Evolutionary conservation across 2,888 invertebrate genomes (phyloP), one percentile per base, ranked within the genome.

Genomic region (Protophormia terraenovae): DNA sequence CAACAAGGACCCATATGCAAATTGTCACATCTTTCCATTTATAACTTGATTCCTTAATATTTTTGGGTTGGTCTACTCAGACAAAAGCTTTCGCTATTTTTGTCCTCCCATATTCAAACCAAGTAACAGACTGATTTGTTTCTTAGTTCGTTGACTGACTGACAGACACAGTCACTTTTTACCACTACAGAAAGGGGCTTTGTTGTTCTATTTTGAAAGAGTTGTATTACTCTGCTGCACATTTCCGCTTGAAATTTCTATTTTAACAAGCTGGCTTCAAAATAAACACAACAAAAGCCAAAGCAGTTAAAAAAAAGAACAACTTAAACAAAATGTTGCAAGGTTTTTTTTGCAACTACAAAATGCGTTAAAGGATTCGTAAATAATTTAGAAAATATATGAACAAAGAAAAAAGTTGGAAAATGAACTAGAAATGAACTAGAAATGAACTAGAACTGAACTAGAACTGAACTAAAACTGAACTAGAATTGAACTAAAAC

Each of bases 211-310:
- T 27, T 73, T 47, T n/a, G 3, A 62, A 64, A 45, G 41, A 71
- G 45, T 76, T 82, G 62, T 76, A 55, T 55, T 77, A 75, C 83
- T 71, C 72, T 80, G 71, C 53, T 84, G 67, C 86, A 79, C 60
- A 80, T 86, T 83, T 86, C 76, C 86, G 80, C 76, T 80, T 86
- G 83, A 86, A 75, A 83, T 82, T 86, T 79, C 78, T 75, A 76
- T 83, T 86, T 82, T 83, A 86, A 81, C 78, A 75, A 83, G 83
- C 64, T 75, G 72, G 38, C 29, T 72, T 60, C 22, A 53, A n/a
- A 72, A 66, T n/a, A 67, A 50, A 41, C 22, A 53, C 10, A 72
- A 66, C 19, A 67, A 50, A 41, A 55, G 32, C 22, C 24, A 62
- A 53, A 14, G 29, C 27, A 64, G 5, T n/a, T 3, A 45, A 73